Evolutionary conservation across 1,140 invertebrate species (phyloP).

Genomic region (Helicoverpa armigera): DNA sequence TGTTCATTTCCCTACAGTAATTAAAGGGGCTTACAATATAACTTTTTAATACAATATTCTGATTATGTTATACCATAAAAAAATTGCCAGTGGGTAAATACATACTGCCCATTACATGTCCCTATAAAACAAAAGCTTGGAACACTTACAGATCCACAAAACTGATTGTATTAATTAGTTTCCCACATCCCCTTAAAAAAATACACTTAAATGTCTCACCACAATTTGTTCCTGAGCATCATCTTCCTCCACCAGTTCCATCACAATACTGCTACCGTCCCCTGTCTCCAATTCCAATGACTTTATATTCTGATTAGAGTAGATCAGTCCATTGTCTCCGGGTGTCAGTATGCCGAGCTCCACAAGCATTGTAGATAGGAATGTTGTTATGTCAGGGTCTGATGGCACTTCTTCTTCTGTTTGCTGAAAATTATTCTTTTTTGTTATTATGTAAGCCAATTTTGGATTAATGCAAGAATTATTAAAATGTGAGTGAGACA

Average conservation of each 20-base stretch:
- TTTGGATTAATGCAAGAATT: too few species aligned
- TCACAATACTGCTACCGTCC: slow-evolving; percentile 56
- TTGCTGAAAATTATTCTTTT: not conserved
- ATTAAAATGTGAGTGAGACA: too few species aligned
- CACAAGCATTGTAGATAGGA: slow-evolving; percentile 64
- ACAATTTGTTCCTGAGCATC: slow-evolving; percentile 44
- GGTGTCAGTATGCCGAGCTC: slow-evolving; percentile 64
- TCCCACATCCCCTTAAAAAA: too few species aligned
- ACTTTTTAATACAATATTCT: too few species aligned
- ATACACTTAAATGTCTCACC: not conserved
- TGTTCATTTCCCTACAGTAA: not conserved
- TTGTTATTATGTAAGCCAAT: too few species aligned
- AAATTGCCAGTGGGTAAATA: too few species aligned
- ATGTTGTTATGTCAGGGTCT: slow-evolving; percentile 58
- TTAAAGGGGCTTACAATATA: too few species aligned
- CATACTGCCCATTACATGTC: too few species aligned
- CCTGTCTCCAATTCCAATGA: slow-evolving; percentile 65
- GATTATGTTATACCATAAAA: too few species aligned
- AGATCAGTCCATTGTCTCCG: slow-evolving; percentile 47
- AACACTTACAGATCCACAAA: too few species aligned
- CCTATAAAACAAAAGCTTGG: too few species aligned
- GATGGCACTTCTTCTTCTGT: slow-evolving; percentile 2
- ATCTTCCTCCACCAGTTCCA: slow-evolving; percentile 68
- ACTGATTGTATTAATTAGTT: too few species aligned
- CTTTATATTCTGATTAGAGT: slow-evolving; percentile 52